These are phyloP conservation scores for Sylvilagus bachmani DNA, from an alignment of 2,113 vertebrate species.

Conservation along the genomic window DNA sequence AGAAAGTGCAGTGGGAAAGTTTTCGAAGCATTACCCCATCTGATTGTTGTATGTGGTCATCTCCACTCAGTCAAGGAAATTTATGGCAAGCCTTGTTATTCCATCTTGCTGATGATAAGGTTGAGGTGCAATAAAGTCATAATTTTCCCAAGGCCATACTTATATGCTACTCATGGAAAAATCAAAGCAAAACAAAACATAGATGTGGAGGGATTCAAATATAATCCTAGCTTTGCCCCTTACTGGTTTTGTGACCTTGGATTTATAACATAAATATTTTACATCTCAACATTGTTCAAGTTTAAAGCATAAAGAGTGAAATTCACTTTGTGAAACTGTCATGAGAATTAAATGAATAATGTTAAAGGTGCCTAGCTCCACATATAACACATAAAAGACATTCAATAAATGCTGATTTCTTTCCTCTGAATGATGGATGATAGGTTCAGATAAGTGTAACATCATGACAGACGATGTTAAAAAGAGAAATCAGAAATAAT, in stretches of 20 bases:
- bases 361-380: neutral
- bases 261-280: neutral
- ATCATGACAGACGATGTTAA: neutral
- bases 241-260: neutral
- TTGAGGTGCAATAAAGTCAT: neutral
- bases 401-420: neutral
- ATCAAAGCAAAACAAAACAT: neutral
- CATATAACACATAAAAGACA: neutral
- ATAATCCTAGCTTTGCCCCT: neutral
- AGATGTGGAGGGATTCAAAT: neutral
- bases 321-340: neutral
- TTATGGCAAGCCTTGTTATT: neutral
- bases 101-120: neutral
- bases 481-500: neutral
- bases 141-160: neutral
- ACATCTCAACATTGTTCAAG: neutral
- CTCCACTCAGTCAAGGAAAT: neutral
- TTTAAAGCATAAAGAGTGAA: neutral
- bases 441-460: neutral
- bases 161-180: neutral
- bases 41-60: neutral
- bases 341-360: neutral
- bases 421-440: neutral
- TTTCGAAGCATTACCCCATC: neutral
- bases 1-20: neutral